Evolutionary conservation across 2,797 vertebrate genomes (phyloP).

Genomic region (Sebastes trivittatus): DNA sequence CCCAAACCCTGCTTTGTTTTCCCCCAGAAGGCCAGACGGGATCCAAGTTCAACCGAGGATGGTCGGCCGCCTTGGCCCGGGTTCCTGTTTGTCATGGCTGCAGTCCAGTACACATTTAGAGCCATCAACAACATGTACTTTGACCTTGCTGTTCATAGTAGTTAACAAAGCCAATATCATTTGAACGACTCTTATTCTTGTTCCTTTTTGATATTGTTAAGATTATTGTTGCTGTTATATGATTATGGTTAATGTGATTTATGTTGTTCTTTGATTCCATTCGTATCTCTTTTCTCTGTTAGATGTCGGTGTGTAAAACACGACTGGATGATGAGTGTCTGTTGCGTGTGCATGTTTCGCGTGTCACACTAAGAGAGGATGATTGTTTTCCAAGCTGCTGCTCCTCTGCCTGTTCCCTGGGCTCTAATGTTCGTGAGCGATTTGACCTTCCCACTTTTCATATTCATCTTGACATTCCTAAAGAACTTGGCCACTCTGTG

Average conservation of each 20-base stretch:
- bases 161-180: constrained; percentile 80
- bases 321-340: constrained; percentile 57
- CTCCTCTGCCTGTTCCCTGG: constrained; percentile 66
- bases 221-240: constrained; percentile 81
- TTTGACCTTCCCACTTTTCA: constrained; percentile 82
- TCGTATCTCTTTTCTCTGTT: constrained; percentile 77
- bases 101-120: constrained; percentile 70
- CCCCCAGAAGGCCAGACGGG: constrained; percentile 42
- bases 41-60: constrained; percentile 34
- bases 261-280: constrained; percentile 80
- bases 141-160: constrained; percentile 82
- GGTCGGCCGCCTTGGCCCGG: constrained; percentile 32
- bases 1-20: constrained; percentile 41
- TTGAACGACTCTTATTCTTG: constrained; percentile 73
- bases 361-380: constrained; percentile 67
- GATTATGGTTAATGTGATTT: constrained; percentile 81
- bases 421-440: constrained; percentile 71
- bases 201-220: constrained; percentile 82
- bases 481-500: constrained; percentile 81
- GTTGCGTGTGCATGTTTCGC: constrained; percentile 62
- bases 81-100: constrained; percentile 57
- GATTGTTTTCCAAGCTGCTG: constrained; percentile 79
- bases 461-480: constrained; percentile 83
- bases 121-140: constrained; percentile 73
- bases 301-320: constrained; percentile 66